Percentiles rank a stretch among this genome's conserved stretches.
phyloP scores from a whole-genome alignment of 1,140 invertebrate species.

The Planococcus citri region DNA sequence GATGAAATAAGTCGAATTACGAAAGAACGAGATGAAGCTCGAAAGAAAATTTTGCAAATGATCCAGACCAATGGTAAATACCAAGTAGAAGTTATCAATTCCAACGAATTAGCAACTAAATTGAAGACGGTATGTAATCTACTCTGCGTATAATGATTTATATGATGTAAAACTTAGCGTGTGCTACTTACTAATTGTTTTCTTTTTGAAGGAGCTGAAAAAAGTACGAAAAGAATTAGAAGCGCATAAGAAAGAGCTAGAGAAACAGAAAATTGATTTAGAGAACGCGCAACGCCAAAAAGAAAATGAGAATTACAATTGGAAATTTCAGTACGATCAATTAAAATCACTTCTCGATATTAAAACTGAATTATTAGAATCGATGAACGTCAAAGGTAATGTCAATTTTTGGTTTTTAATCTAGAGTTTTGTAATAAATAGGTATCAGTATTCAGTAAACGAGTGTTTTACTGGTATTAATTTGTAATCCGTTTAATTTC shows the following conservation, averaged over 20 bases:
- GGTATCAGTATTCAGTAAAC: too few relatives aligned
- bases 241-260: neutral
- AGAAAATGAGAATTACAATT: neutral
- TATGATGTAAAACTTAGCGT: too few relatives aligned
- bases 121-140: neutral
- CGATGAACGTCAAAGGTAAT: neutral
- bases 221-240: neutral
- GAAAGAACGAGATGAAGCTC: neutral
- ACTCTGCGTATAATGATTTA: too few relatives aligned
- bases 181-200: too few relatives aligned
- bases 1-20: neutral
- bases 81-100: neutral
- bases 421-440: too few relatives aligned
- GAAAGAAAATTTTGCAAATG: neutral
- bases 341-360: neutral
- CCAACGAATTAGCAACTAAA: neutral
- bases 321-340: neutral
- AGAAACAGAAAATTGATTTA: too few relatives aligned
- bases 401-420: neutral
- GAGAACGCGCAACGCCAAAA: neutral
- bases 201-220: neutral
- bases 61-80: too few relatives aligned
- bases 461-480: too few relatives aligned
- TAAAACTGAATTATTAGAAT: neutral
- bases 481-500: neutral